Conservation (phyloP, 2,113 vertebrate genomes). For the Steatornis caripensis region DNA sequence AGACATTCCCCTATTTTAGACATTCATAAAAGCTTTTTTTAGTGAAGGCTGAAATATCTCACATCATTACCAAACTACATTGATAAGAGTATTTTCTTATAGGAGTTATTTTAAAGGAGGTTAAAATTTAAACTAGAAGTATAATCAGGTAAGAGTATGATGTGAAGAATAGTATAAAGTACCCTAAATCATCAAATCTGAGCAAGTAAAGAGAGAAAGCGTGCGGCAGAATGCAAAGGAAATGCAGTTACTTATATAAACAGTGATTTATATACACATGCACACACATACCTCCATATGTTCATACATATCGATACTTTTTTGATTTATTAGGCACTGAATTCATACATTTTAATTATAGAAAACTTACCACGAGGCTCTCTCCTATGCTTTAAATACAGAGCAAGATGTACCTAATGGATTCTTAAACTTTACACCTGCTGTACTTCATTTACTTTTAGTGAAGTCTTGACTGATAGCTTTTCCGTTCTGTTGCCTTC, state of each 20-base stretch:
- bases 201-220: neutral
- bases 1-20: neutral
- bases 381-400: neutral
- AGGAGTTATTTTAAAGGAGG: neutral
- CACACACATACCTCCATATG: neutral
- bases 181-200: neutral
- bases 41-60: neutral
- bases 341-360: neutral
- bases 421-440: neutral
- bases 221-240: neutral
- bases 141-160: neutral
- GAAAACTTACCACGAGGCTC: neutral
- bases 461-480: neutral
- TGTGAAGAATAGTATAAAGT: neutral
- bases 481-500: conserved; percentile 16
- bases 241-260: neutral
- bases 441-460: neutral
- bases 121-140: neutral
- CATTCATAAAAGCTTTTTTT: neutral
- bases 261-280: neutral
- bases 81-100: neutral
- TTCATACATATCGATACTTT: neutral
- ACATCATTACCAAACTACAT: neutral
- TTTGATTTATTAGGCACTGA: neutral
- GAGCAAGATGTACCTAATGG: neutral